Evolutionary conservation across 2,113 vertebrate species (phyloP).

Genomic region (Stegastes partitus): DNA sequence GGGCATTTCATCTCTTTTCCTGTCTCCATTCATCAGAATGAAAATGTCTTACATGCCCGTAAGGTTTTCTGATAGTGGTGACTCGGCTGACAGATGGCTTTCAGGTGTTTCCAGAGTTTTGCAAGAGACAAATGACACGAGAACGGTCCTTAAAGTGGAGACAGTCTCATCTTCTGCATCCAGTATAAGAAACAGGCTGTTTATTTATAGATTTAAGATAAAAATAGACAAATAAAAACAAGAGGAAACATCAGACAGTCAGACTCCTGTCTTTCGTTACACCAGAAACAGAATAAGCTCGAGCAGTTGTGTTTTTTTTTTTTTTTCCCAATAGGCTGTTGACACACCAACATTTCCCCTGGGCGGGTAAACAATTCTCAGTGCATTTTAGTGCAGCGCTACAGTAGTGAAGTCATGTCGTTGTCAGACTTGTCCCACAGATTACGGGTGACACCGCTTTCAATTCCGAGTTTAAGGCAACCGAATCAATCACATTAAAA

Average conservation of each 20-base stretch:
- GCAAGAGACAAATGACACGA: conserved; percentile 18
- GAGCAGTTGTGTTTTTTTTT: conserved; percentile 31
- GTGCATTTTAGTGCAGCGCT: conserved; percentile 37
- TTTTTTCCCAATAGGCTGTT: conserved; percentile 51
- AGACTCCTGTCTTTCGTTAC: conserved; percentile 15
- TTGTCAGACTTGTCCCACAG: conserved; percentile 41
- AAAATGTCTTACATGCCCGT: background rate
- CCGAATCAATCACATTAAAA: conserved; percentile 68
- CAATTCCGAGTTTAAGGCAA: conserved; percentile 57
- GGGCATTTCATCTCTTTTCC: conserved; percentile 32
- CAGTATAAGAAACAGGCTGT: conserved; percentile 40
- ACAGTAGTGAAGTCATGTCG: conserved; percentile 33
- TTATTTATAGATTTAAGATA: conserved; percentile 69
- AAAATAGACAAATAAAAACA: conserved; percentile 59
- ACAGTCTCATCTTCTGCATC: conserved; percentile 20
- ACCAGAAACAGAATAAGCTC: conserved; percentile 18
- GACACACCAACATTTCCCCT: conserved; percentile 53
- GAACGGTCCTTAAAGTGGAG: conserved; percentile 29
- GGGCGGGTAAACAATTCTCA: conserved; percentile 24
- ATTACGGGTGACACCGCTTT: conserved; percentile 43
- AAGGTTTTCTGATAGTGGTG: conserved; percentile 18
- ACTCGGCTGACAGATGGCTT: conserved; percentile 18
- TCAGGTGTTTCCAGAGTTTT: conserved; percentile 9
- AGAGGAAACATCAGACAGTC: conserved; percentile 44
- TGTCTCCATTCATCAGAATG: conserved; percentile 7